These are phyloP conservation scores for Microcebus griseorufus DNA, from an alignment of 2,113 vertebrate genomes.

Conservation along the genomic window DNA sequence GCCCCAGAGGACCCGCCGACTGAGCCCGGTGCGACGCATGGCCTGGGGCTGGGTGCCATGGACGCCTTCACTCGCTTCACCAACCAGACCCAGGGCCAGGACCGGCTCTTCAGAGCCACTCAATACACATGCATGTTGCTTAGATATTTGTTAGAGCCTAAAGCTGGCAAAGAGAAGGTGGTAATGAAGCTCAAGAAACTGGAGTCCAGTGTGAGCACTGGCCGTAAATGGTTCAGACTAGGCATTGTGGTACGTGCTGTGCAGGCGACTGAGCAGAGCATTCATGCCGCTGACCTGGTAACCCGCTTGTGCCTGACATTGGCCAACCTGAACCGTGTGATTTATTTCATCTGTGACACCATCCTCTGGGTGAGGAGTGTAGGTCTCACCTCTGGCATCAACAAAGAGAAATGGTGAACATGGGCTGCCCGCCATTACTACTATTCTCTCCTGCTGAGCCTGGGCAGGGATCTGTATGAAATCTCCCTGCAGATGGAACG, in stretches of 20 bases:
- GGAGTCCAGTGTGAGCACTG: conserved; percentile 94
- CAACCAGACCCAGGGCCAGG: conserved; percentile 92
- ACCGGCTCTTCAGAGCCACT: conserved; percentile 92
- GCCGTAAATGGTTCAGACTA: conserved; percentile 94
- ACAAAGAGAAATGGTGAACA: conserved; percentile 89
- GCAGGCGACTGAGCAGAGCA: conserved; percentile 87
- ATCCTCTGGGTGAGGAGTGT: conserved; percentile 89
- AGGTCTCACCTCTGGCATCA: conserved; percentile 84
- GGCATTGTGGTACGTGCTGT: conserved; percentile 92
- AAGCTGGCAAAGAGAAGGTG: conserved; percentile 86
- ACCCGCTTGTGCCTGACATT: conserved; percentile 90
- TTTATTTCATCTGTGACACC: conserved; percentile 94
- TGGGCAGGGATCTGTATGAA: conserved; percentile 90
- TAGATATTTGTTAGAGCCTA: conserved; percentile 90
- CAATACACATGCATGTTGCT: conserved; percentile 95
- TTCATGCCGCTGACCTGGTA: conserved; percentile 86
- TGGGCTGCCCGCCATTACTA: conserved; percentile 91
- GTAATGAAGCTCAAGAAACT: conserved; percentile 90
- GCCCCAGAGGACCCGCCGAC: background rate
- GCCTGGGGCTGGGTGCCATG: conserved; percentile 81
- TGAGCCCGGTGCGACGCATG: background rate
- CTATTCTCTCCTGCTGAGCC: conserved; percentile 88
- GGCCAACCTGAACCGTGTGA: conserved; percentile 89
- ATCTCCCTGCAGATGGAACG: conserved; percentile 86
- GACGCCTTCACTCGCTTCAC: conserved; percentile 88